Evolutionary conservation across 2,888 invertebrate species (phyloP).

Genomic region (Andrena bicolor): DNA sequence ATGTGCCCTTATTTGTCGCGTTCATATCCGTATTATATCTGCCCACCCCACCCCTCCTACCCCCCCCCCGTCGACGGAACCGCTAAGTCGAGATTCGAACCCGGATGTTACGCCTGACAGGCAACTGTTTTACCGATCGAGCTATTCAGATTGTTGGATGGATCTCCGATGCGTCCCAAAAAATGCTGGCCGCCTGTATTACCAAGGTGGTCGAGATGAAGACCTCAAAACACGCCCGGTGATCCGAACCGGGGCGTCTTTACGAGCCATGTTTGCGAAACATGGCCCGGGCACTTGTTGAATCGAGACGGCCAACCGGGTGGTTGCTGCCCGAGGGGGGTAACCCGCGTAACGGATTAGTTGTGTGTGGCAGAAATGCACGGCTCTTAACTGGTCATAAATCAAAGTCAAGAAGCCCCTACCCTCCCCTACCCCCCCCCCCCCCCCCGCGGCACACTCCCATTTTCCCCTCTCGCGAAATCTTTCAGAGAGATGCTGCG

Average conservation of each 20-base stretch:
- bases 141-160: not conserved
- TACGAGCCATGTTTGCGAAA: constrained; percentile 65
- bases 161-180: not conserved
- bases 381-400: constrained; percentile 80
- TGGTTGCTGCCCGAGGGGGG: constrained; percentile 41
- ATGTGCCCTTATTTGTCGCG: not conserved
- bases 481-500: constrained; percentile 45
- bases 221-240: constrained; percentile 5
- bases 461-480: constrained; percentile 41
- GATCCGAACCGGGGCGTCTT: constrained; percentile 35
- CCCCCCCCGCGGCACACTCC: constrained; percentile 29
- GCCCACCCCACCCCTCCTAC: too few relatives aligned
- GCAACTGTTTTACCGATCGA: constrained; percentile 10
- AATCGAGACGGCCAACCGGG: constrained; percentile 69
- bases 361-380: constrained; percentile 76
- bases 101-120: not conserved
- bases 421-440: constrained; percentile 27
- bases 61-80: not conserved
- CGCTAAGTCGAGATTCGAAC: not conserved
- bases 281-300: constrained; percentile 77
- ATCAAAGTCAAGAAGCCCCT: constrained; percentile 80
- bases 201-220: constrained; percentile 3
- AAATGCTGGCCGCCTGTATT: not conserved
- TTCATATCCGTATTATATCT: too few relatives aligned
- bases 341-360: constrained; percentile 77